Conservation (phyloP, 2,113 vertebrate species). For the Dasyprocta punctata region DNA sequence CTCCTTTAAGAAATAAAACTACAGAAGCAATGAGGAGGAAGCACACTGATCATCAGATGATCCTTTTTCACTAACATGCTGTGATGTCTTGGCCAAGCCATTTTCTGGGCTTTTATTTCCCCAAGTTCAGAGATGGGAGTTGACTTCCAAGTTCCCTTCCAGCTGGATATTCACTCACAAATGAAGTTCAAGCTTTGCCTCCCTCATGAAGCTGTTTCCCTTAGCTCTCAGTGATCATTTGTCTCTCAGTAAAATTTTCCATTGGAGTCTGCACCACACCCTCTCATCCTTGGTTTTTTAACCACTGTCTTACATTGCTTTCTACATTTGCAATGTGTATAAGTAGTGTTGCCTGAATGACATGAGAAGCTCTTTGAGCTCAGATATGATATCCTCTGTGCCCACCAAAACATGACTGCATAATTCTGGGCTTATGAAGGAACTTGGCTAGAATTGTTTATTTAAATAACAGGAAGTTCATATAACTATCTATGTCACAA, state of each 20-base stretch:
- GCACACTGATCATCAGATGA: not conserved
- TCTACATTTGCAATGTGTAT: not conserved
- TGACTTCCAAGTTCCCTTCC: not conserved
- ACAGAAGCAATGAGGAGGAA: not conserved
- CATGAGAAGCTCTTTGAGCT: not conserved
- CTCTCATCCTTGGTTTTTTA: not conserved
- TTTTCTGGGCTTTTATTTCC: not conserved
- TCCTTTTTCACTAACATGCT: not conserved
- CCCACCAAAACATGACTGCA: not conserved
- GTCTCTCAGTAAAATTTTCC: not conserved
- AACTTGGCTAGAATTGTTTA: not conserved
- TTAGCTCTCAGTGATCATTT: not conserved
- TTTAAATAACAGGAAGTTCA: not conserved
- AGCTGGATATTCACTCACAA: not conserved
- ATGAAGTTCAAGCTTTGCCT: not conserved
- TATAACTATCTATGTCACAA: not conserved
- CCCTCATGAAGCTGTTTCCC: not conserved
- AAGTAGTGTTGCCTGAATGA: not conserved
- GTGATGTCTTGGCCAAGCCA: not conserved
- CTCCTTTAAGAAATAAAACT: not conserved
- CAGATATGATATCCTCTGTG: not conserved
- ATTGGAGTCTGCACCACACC: not conserved
- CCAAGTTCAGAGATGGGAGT: not conserved
- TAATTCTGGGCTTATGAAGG: not conserved
- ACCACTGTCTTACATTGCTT: not conserved